Evolutionary conservation across 1,140 invertebrate species (phyloP), one percentile per base, ranked within the genome.

Genomic region (Neodiprion fabricii): DNA sequence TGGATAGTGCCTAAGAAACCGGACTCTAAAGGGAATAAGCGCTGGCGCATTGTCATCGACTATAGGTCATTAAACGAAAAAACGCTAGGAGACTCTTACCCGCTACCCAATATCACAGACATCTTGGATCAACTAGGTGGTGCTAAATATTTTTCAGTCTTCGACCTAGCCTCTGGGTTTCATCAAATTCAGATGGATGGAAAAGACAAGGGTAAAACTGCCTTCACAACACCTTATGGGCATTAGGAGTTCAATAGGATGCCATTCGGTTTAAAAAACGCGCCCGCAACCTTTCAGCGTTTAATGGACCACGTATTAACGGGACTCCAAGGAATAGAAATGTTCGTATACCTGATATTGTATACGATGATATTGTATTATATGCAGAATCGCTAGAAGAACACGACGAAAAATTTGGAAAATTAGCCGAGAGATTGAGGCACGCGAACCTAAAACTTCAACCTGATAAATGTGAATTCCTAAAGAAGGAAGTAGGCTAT

Each of bases 91-190:
- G 90, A 91, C 78, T 80, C 77, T 53, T 92, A 87, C 80, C 91
- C 91, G 1, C 73, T 92, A 5, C 90, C 91, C 9, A 75, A 86
- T 11, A 91, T 91, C 12, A 82, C 86, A 8, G 88, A 90, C 21
- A 86, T 85, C 21, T 68, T 88, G 73, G 85, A 91, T 76, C 81
- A 84, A 47, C 72, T 91, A 17, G 84, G 84, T 8, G 85, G 85
- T 28, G 80, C 82, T 65, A 82, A 80, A 67, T 90, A 86, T 78
- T 91, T 91, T 77, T 81, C 84, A 5, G 85, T 85, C 1, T 75
- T 91, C 2, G 90, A 92, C 80, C 72, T 90, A 17, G 81, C 81
- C 0, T 84, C 80, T 49, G 90, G 89, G 0, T 91, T 89, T 72
- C 82, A 86, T 72, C 85, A 83, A 74, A 81, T 85, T 65, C 11